Evolutionary conservation across 2,888 invertebrate genomes (phyloP).

Genomic region (Agrotis puta): DNA sequence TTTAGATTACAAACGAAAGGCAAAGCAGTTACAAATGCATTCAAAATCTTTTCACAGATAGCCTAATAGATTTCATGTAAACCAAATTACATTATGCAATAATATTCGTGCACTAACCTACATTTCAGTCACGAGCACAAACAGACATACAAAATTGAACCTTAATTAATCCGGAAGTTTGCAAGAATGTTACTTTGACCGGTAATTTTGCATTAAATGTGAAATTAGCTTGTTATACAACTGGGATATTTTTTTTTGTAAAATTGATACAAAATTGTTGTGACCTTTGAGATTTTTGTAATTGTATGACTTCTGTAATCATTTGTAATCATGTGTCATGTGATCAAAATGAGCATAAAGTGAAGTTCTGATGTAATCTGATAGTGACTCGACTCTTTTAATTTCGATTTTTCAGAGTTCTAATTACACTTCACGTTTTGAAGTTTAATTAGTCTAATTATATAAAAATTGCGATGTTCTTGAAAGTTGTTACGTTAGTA

Average conservation of each 20-base stretch:
- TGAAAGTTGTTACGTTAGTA: neutral
- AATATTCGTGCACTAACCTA: slow-evolving; percentile 55
- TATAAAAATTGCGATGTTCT: neutral
- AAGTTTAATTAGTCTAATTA: neutral
- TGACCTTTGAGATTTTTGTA: slow-evolving; percentile 54
- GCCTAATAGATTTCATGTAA: slow-evolving; percentile 56
- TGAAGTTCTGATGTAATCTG: slow-evolving; percentile 14
- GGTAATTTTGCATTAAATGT: slow-evolving; percentile 34
- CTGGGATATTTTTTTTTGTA: slow-evolving; percentile 19
- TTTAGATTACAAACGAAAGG: slow-evolving; percentile 28
- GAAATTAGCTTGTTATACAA: slow-evolving; percentile 55
- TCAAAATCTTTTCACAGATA: slow-evolving; percentile 47
- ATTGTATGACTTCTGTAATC: slow-evolving; percentile 15
- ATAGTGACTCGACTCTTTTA: slow-evolving; percentile 5
- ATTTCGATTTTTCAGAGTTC: slow-evolving; percentile 1
- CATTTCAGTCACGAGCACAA: slow-evolving; percentile 61
- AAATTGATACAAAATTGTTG: slow-evolving; percentile 43
- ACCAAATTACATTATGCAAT: slow-evolving; percentile 47
- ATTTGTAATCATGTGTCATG: slow-evolving; percentile 27
- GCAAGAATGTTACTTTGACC: slow-evolving; percentile 42
- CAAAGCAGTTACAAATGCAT: slow-evolving; percentile 25
- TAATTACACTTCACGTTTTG: neutral
- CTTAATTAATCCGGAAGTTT: slow-evolving; percentile 59
- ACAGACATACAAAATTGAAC: slow-evolving; percentile 61
- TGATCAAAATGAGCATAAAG: slow-evolving; percentile 25